phyloP scores from a whole-genome alignment of 2,888 invertebrate species.

The Aphidius colemani region DNA sequence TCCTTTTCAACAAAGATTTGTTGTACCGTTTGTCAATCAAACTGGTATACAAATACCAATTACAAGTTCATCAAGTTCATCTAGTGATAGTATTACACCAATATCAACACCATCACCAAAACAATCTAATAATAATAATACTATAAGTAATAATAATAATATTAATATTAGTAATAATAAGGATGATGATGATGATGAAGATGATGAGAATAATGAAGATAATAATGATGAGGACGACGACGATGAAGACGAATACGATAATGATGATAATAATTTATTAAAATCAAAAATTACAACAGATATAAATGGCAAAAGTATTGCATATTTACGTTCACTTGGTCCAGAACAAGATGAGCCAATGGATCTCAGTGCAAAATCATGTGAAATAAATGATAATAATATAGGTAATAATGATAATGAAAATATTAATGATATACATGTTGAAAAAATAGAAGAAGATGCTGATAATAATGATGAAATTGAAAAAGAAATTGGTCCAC shows the following conservation, averaged over 20 bases:
- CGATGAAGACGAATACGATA: too few relatives aligned
- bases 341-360: constrained; percentile 77
- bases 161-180: neutral
- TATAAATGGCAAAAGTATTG: constrained; percentile 47
- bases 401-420: constrained; percentile 28
- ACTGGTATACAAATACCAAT: constrained; percentile 44
- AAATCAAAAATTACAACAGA: too few relatives aligned
- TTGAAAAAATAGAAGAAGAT: constrained; percentile 28
- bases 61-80: constrained; percentile 47
- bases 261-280: too few relatives aligned
- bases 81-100: constrained; percentile 53
- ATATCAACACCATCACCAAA: constrained; percentile 54
- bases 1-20: constrained; percentile 53
- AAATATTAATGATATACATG: constrained; percentile 23
- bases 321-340: constrained; percentile 53
- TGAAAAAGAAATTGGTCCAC: constrained; percentile 46
- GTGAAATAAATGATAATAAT: constrained; percentile 16
- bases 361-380: constrained; percentile 76
- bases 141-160: constrained; percentile 19
- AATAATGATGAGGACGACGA: neutral
- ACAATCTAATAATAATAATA: constrained; percentile 16
- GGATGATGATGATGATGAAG: constrained; percentile 26
- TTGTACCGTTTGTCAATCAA: constrained; percentile 53
- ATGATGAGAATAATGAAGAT: constrained; percentile 15
- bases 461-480: constrained; percentile 39